A percentile compares a stretch with the other conserved stretches of the same genome.
These are phyloP conservation scores for Uropetala carovei DNA, from an alignment of 2,888 invertebrate genomes.

Conservation along the genomic window DNA sequence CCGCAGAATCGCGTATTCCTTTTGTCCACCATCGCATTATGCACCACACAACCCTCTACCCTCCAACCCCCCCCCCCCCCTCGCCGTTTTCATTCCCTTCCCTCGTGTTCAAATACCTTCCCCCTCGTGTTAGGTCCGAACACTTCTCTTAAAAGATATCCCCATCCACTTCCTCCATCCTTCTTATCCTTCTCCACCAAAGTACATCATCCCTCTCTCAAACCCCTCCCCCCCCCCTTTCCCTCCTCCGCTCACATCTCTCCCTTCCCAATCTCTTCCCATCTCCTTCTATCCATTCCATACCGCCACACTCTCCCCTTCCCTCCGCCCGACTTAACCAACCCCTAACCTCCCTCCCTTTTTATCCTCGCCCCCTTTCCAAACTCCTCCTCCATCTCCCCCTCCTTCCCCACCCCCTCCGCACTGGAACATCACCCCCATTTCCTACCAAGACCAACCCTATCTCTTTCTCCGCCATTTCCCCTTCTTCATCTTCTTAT, in stretches of 20 bases:
- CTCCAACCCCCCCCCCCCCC: not conserved
- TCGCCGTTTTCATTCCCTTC: conserved; percentile 7
- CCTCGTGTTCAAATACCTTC: not conserved
- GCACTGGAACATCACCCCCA: conserved; percentile 31
- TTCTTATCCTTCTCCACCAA: not conserved
- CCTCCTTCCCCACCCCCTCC: conserved; percentile 28
- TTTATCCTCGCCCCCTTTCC: not conserved
- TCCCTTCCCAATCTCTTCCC: not conserved
- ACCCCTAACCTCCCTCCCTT: not conserved
- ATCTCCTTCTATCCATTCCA: not conserved
- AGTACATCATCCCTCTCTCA: not conserved
- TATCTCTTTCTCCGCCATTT: conserved; percentile 57
- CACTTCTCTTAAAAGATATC: conserved; percentile 26
- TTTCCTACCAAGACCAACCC: conserved; percentile 55
- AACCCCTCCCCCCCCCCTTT: too few relatives aligned
- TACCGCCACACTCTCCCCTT: not conserved
- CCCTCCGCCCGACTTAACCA: not conserved
- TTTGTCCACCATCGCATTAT: not conserved
- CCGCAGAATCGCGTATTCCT: not conserved
- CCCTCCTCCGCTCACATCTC: too few relatives aligned
- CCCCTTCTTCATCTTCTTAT: conserved; percentile 63
- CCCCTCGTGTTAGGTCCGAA: not conserved
- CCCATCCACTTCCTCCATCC: not conserved
- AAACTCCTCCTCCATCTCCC: not conserved
- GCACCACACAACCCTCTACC: not conserved